Evolutionary conservation across 2,888 invertebrate species (phyloP), one percentile per base, ranked within the genome.

Genomic region (Helicoverpa assulta): DNA sequence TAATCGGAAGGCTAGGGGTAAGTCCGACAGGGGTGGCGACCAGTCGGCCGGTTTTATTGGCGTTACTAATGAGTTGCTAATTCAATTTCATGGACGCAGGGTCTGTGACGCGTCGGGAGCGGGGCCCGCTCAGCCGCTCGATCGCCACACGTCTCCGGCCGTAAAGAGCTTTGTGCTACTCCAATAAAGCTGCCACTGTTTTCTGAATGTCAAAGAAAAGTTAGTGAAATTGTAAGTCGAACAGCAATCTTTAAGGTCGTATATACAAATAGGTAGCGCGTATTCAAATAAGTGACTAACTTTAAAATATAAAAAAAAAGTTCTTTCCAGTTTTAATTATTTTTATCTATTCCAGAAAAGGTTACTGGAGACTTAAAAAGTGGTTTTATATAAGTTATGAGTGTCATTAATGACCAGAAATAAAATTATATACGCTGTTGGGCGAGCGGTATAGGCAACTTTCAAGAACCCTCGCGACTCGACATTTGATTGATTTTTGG

Each of bases 11-110:
- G 80, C 70, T 67, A 79, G 74, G 78, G 77, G 81, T 78, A 66
- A 67, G 67, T 73, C 69, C 80, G 52, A 67, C 67, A 71, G 73
- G 84, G 83, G 76, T 70, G 85, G 89, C 83, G 83, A 84, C 84
- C 85, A 85, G 88, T 85, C 88, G 88, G 89, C 83, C 87, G 89
- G 92, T 94, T 95, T 95, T 94, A 95, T 95, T 94, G 94, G 94
- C 95, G 94, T 93, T 92, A 94, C 94, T 95, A 95, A 95, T 95
- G 95, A 95, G 95, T 95, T 95, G 94, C 93, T 95, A 95, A 95
- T 95, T 95, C 94, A 95, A 95, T 95, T 95, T 94, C 93, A 94
- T 93, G 94, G 93, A 88, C 90, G 90, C 90, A 91, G 89, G 87
- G 86, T 80, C 82, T 87, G 86, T 82, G 85, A 79, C 79, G 75